A percentile compares a stretch with the other conserved stretches of the same genome.
Conservation (phyloP, 2,888 invertebrate genomes). For the Ryuthela nishihirai region DNA sequence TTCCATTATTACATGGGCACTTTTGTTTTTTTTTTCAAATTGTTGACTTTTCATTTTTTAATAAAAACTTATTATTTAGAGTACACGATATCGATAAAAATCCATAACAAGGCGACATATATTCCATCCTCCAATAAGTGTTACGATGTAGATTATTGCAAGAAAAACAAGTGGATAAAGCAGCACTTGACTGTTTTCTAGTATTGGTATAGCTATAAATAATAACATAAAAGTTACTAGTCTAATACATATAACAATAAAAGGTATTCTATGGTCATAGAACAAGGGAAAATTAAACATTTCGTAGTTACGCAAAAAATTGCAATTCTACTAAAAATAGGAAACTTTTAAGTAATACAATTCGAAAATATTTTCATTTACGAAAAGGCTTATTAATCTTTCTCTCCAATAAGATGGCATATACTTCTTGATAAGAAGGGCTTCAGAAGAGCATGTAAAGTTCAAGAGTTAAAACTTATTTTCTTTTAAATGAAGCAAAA, state of each 20-base stretch:
- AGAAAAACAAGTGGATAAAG: conserved; percentile 77
- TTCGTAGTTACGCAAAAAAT: background rate
- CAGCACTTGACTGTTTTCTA: conserved; percentile 78
- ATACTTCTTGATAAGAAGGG: no score
- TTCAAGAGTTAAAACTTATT: no score
- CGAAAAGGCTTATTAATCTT: background rate
- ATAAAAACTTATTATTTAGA: no score
- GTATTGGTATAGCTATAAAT: conserved; percentile 73
- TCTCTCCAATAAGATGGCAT: background rate
- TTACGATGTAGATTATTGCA: conserved; percentile 70
- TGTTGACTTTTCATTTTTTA: no score
- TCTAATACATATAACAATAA: background rate
- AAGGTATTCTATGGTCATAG: background rate
- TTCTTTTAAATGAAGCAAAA: no score
- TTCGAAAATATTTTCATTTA: background rate
- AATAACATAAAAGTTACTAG: conserved; percentile 29
- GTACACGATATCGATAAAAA: conserved; percentile 76
- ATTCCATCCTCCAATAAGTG: conserved; percentile 75
- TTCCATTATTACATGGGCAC: no score
- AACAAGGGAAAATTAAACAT: background rate
- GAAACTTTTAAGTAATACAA: background rate
- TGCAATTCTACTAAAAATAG: background rate
- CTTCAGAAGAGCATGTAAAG: no score
- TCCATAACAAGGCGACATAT: conserved; percentile 73
- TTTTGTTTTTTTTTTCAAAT: no score